phyloP scores from a whole-genome alignment of 2,797 vertebrate genomes.

The Mus spretus region DNA sequence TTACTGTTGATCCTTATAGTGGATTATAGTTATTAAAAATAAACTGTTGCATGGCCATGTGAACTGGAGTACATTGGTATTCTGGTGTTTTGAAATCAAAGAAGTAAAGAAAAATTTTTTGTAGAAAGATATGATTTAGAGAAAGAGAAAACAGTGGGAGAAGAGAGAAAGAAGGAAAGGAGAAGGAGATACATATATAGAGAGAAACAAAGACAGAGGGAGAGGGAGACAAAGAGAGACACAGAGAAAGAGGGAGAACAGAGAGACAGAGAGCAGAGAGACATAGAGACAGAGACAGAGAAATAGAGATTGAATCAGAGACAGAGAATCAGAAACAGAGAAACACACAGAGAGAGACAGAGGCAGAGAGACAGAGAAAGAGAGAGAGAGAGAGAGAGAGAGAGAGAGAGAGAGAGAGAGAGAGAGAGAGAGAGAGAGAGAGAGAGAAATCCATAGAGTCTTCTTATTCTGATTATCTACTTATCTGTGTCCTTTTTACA shows the following conservation, averaged over 20 bases:
- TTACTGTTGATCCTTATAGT: background rate
- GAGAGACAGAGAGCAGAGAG: background rate
- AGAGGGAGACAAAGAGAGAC: background rate
- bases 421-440: background rate
- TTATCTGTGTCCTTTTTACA: background rate
- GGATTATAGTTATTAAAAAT: constrained; percentile 16
- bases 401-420: background rate
- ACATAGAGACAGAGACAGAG: background rate
- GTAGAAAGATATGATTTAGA: background rate
- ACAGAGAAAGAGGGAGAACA: background rate
- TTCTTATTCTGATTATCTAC: background rate
- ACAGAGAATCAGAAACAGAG: background rate
- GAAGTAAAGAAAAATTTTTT: background rate
- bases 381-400: background rate
- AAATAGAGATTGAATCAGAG: too few species aligned
- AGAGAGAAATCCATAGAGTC: background rate
- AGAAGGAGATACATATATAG: background rate
- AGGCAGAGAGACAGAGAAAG: background rate
- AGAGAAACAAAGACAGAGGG: too few species aligned
- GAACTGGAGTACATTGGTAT: constrained; percentile 2
- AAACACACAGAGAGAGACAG: background rate
- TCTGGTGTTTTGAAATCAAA: background rate
- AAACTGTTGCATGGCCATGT: background rate
- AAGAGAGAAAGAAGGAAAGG: background rate
- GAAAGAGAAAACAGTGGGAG: background rate